A percentile compares a stretch with the other conserved stretches of the same genome.
phyloP scores from a whole-genome alignment of 2,113 vertebrate genomes.

The Ceyx cyanopectus region DNA sequence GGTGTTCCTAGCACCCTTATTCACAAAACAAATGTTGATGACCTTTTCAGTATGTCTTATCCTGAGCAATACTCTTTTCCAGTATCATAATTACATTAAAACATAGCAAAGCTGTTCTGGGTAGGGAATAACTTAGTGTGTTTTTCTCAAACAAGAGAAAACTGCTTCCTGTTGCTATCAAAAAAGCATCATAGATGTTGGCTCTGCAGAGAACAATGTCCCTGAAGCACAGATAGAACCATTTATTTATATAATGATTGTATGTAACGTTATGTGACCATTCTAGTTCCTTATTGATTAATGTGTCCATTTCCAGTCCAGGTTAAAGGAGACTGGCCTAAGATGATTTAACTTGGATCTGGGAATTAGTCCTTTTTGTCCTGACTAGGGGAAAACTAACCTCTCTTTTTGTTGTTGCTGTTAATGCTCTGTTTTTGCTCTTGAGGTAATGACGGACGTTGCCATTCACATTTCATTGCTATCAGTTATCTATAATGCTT shows the following conservation, averaged over 20 bases:
- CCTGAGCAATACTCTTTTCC: background rate
- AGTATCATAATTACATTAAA: background rate
- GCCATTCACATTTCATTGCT: background rate
- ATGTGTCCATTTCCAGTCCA: background rate
- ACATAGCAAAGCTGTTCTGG: background rate
- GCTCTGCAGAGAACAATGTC: background rate
- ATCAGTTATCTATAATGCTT: background rate
- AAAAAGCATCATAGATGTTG: background rate
- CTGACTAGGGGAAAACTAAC: background rate
- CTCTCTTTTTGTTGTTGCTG: background rate
- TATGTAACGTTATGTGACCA: background rate
- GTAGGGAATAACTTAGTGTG: background rate
- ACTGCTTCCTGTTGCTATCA: background rate
- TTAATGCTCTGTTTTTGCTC: background rate
- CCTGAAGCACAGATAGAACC: background rate
- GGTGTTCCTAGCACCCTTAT: background rate
- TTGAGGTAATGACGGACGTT: background rate
- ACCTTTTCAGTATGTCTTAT: background rate
- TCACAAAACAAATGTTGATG: background rate
- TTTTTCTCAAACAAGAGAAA: background rate
- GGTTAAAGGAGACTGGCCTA: background rate
- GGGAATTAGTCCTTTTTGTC: background rate
- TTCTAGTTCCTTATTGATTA: background rate
- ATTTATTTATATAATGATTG: background rate
- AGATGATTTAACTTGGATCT: background rate